Evolutionary conservation across 2,797 vertebrate species (phyloP).

Genomic region (Myotis pilosus): DNA sequence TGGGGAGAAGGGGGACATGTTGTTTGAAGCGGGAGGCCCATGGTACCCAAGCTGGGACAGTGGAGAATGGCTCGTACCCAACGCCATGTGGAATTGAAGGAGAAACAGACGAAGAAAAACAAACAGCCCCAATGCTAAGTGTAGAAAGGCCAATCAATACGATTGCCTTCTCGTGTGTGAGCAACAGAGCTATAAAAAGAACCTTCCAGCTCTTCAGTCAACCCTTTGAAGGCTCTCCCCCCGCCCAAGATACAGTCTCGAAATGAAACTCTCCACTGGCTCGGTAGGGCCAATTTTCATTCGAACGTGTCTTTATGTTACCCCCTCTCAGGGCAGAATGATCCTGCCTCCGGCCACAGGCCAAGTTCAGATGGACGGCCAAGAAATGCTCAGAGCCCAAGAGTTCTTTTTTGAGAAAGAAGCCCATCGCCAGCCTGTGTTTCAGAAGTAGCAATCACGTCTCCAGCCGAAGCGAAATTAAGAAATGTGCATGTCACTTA

Average conservation of each 20-base stretch:
- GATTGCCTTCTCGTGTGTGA: background rate
- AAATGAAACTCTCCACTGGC: conserved; percentile 23
- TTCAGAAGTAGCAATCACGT: conserved; percentile 69
- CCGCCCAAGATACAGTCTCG: conserved; percentile 8
- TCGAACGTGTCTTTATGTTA: background rate
- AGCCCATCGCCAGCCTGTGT: conserved; percentile 54
- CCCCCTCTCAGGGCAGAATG: background rate
- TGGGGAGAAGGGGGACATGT: background rate
- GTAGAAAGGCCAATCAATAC: background rate
- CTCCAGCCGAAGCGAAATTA: conserved; percentile 75
- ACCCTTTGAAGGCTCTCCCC: background rate
- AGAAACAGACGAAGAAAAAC: background rate
- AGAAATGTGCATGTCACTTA: conserved; percentile 79
- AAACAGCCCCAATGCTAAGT: background rate
- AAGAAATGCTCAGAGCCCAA: background rate
- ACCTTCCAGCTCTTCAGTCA: conserved; percentile 44
- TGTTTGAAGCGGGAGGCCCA: background rate
- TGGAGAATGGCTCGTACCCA: background rate
- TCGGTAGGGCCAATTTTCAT: background rate
- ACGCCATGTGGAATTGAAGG: background rate
- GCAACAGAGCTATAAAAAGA: conserved; percentile 65
- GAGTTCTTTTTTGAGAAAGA: background rate
- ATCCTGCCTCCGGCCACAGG: background rate
- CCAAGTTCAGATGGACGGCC: background rate
- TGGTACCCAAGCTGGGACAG: no score